A percentile compares a stretch with the other conserved stretches of the same genome.
These are phyloP conservation scores for Eira barbara DNA, from an alignment of 2,113 vertebrate genomes.

Conservation along the genomic window DNA sequence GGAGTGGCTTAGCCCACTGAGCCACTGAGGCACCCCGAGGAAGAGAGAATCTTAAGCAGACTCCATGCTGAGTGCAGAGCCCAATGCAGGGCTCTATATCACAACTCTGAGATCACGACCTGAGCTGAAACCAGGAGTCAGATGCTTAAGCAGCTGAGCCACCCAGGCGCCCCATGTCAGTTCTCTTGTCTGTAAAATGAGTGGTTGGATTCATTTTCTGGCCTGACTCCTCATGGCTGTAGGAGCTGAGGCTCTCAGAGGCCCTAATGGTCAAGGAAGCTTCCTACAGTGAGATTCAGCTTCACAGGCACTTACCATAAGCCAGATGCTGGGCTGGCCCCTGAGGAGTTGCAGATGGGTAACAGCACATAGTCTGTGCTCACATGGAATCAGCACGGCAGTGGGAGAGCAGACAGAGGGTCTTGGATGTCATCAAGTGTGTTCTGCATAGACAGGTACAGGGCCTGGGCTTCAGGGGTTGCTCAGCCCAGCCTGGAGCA, in stretches of 20 bases:
- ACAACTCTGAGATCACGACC: background rate
- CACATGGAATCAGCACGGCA: fast-evolving
- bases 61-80: background rate
- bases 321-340: background rate
- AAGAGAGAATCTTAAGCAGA: background rate
- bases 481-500: background rate
- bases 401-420: background rate
- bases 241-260: background rate
- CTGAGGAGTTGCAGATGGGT: background rate
- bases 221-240: background rate
- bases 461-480: background rate
- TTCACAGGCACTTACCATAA: background rate
- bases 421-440: background rate
- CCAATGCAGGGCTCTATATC: background rate
- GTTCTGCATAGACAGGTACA: background rate
- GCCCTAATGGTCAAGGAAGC: background rate
- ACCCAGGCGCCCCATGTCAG: background rate
- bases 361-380: background rate
- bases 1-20: too few species aligned
- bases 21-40: too few species aligned
- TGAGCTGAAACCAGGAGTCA: background rate
- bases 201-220: background rate
- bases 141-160: background rate
- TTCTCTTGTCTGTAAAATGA: background rate
- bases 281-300: background rate